phyloP scores from a whole-genome alignment of 2,113 vertebrate genomes.

The Pangasianodon hypophthalmus region DNA sequence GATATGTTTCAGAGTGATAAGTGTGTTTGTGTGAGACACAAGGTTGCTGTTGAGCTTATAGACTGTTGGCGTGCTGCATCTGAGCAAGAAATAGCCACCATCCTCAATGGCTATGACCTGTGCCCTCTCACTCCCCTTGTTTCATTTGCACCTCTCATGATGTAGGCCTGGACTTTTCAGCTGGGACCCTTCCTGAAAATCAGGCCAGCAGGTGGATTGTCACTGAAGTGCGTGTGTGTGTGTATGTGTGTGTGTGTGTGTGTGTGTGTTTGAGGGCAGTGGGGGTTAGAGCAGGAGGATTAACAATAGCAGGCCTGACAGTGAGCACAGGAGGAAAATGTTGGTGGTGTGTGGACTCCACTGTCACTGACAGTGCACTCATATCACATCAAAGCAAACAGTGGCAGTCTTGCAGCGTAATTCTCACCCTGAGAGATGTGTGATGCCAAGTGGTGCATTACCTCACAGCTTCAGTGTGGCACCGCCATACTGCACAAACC shows the following conservation, averaged over 20 bases:
- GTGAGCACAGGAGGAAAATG: conserved; percentile 36
- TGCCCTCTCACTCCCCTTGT: conserved; percentile 52
- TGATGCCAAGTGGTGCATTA: conserved; percentile 51
- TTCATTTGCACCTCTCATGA: conserved; percentile 72
- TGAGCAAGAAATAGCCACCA: conserved; percentile 21
- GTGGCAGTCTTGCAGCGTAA: conserved; percentile 61
- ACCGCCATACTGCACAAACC: conserved; percentile 43
- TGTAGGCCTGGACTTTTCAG: conserved; percentile 53
- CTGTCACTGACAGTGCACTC: conserved; percentile 64
- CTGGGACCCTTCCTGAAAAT: conserved; percentile 56
- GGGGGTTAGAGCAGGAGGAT: conserved; percentile 15
- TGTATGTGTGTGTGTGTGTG: conserved; percentile 27
- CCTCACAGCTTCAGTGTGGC: conserved; percentile 42
- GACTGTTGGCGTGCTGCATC: neutral
- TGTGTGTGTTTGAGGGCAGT: conserved; percentile 16
- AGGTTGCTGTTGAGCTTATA: conserved; percentile 13
- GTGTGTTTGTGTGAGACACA: conserved; percentile 8
- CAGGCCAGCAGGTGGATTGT: conserved; percentile 62
- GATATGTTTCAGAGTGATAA: neutral
- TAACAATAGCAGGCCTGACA: conserved; percentile 46
- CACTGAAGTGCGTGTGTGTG: conserved; percentile 39
- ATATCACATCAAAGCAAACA: conserved; percentile 77
- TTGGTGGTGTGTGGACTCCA: conserved; percentile 54
- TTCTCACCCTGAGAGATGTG: conserved; percentile 70
- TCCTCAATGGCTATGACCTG: conserved; percentile 30